A percentile compares a stretch with the other conserved stretches of the same genome.
phyloP scores from a whole-genome alignment of 2,888 invertebrate species.

The Drosophila nr. perissopoda region DNA sequence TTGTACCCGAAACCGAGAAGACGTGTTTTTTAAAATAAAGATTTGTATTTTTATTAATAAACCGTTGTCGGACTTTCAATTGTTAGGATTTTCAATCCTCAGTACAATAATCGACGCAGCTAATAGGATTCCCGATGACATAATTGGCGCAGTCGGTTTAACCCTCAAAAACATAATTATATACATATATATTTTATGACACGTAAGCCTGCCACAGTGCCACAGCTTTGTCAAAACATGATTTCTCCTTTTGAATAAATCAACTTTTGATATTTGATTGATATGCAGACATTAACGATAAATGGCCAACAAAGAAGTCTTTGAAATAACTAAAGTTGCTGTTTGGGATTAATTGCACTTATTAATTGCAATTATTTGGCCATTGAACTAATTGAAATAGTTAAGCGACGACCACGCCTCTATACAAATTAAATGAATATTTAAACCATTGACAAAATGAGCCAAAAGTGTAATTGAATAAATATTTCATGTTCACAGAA shows the following conservation, averaged over 20 bases:
- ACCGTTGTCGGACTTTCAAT: too few species aligned
- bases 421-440: constrained; percentile 9
- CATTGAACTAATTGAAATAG: background rate
- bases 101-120: too few species aligned
- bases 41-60: too few species aligned
- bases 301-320: background rate
- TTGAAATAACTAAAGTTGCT: background rate
- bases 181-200: background rate
- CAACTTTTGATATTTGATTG: background rate
- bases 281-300: background rate
- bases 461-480: constrained; percentile 33
- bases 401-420: background rate
- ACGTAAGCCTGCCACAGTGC: background rate
- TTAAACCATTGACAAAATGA: constrained; percentile 40
- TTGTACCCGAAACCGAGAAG: too few species aligned
- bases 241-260: background rate
- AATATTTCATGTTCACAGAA: constrained; percentile 4
- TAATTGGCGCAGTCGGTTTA: too few species aligned
- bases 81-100: too few species aligned
- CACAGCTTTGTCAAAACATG: background rate
- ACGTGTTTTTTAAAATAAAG: too few species aligned
- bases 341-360: background rate
- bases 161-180: too few species aligned
- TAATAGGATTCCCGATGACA: too few species aligned
- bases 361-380: background rate